Conservation (phyloP, 2,113 vertebrate species). For the Tachuris rubrigastra region DNA sequence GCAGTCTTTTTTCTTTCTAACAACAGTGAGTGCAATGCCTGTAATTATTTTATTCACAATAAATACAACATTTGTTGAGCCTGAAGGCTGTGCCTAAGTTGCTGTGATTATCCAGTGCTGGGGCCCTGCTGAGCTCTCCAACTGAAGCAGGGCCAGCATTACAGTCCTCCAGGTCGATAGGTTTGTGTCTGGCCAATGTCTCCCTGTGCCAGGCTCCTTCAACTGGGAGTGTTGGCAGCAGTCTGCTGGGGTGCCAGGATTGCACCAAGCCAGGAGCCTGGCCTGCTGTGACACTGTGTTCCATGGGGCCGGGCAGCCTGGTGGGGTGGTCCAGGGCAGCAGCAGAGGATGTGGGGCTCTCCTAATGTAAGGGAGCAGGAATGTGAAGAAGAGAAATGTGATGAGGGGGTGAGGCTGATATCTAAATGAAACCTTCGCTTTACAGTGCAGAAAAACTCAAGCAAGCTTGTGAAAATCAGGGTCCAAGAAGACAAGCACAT, state of each 20-base stretch:
- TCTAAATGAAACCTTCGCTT: background rate
- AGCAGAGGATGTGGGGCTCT: background rate
- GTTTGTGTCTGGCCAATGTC: background rate
- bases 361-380: background rate
- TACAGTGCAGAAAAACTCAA: background rate
- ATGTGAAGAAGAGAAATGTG: accelerated
- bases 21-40: background rate
- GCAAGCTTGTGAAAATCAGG: background rate
- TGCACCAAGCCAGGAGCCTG: background rate
- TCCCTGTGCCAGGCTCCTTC: background rate
- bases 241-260: background rate
- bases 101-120: background rate
- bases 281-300: background rate
- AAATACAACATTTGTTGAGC: background rate
- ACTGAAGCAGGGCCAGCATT: background rate
- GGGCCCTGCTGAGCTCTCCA: background rate
- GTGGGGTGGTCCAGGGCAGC: background rate
- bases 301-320: background rate
- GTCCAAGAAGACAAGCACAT: background rate
- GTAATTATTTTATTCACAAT: background rate
- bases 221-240: background rate
- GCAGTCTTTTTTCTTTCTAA: background rate
- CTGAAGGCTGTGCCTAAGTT: background rate
- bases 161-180: accelerated
- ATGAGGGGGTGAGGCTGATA: background rate